phyloP scores from a whole-genome alignment of 30 jellyfish, hydroid and myxozoan genomes.

The Cassiopea andromeda region DNA sequence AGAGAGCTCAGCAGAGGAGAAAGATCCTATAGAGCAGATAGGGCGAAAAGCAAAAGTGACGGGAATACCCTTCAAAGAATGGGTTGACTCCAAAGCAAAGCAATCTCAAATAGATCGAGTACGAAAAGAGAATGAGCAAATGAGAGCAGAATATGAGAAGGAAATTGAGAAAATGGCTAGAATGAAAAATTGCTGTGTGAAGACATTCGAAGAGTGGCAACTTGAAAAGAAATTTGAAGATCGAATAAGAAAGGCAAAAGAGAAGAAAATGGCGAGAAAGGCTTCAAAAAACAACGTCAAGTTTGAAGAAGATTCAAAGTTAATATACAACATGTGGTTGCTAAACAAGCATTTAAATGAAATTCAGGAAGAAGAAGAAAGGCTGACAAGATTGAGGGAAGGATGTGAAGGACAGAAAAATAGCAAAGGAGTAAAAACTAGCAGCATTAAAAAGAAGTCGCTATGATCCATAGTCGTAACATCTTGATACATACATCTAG shows the following conservation, averaged over 20 bases:
- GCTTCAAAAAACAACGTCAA: slow-evolving; percentile 7
- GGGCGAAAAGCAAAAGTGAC: background rate
- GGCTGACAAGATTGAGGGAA: slow-evolving; percentile 15
- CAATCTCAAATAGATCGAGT: slow-evolving; percentile 61
- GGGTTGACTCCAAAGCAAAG: slow-evolving; percentile 51
- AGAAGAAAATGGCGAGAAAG: slow-evolving; percentile 23
- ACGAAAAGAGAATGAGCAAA: slow-evolving; percentile 25
- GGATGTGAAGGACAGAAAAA: slow-evolving; percentile 58
- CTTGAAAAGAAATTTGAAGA: slow-evolving; percentile 51
- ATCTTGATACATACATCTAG: no score
- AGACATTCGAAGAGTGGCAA: slow-evolving; percentile 82
- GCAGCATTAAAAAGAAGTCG: slow-evolving; percentile 17
- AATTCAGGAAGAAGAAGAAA: slow-evolving; percentile 52
- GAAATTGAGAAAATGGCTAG: slow-evolving; percentile 29
- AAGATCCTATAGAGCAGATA: background rate
- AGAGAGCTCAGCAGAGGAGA: background rate
- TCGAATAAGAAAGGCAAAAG: slow-evolving; percentile 36
- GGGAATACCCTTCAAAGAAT: slow-evolving; percentile 48
- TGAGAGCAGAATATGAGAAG: slow-evolving; percentile 38
- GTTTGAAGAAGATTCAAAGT: slow-evolving; percentile 58
- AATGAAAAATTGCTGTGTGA: slow-evolving; percentile 26
- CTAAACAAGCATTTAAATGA: slow-evolving; percentile 55
- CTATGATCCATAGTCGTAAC: no score
- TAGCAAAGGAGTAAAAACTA: background rate
- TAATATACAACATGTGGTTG: slow-evolving; percentile 68